Conservation (phyloP, 2,888 invertebrate genomes). For the Ennomos erosarius region DNA sequence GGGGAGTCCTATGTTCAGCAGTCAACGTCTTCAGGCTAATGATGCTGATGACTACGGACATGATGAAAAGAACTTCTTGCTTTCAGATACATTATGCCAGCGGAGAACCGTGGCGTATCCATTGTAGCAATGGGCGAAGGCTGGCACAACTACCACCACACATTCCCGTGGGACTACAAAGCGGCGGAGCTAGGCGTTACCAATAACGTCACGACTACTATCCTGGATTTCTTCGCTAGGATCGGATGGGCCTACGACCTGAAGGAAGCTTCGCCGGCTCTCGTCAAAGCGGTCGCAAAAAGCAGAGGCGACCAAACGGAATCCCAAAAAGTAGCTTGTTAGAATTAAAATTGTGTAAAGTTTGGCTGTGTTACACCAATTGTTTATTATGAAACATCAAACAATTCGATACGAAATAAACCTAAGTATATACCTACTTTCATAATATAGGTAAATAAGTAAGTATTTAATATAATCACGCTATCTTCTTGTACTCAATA, state of each 20-base stretch:
- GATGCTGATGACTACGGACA: too few species aligned
- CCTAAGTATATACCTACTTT: too few species aligned
- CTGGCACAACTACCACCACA: constrained; percentile 98
- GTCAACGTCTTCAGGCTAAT: too few species aligned
- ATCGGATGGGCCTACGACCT: constrained; percentile 93
- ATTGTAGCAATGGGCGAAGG: constrained; percentile 92
- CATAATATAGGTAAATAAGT: too few species aligned
- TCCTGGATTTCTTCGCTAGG: constrained; percentile 88
- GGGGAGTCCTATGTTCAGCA: too few species aligned
- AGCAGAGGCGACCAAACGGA: constrained; percentile 75
- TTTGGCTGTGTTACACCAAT: too few species aligned
- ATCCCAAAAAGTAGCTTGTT: constrained; percentile 3
- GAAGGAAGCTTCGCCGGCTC: constrained; percentile 86
- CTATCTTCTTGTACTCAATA: too few species aligned
- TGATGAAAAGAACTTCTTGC: background rate
- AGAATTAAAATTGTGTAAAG: too few species aligned
- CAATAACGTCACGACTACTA: constrained; percentile 88
- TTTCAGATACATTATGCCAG: constrained; percentile 90
- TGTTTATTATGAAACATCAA: too few species aligned
- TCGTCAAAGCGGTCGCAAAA: constrained; percentile 77
- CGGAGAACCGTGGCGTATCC: constrained; percentile 91
- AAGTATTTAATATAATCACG: too few species aligned
- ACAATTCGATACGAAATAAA: too few species aligned
- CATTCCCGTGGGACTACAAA: constrained; percentile 97
- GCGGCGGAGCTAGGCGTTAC: constrained; percentile 93